Evolutionary conservation across 2,888 invertebrate species (phyloP), one percentile per base, ranked within the genome.

Genomic region (Dione vanillae): DNA sequence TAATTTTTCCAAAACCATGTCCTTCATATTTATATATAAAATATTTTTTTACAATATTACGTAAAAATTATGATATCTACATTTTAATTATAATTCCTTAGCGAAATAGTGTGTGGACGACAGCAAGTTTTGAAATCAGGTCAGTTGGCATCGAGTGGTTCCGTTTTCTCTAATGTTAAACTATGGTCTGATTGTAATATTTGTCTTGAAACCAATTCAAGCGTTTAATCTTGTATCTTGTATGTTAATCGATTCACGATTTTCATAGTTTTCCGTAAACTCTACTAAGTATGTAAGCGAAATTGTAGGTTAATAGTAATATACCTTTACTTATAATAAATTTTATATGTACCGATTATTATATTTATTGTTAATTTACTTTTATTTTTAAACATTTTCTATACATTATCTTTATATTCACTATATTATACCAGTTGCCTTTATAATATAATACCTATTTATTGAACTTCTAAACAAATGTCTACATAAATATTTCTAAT

Each of bases 61-160:
- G 5, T 27, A 27, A 3, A 27, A 27, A 27, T 27, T 27, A 27
- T 27, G 10, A 43, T n/a, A n/a, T n/a, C 27, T 27, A 45, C 37
- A 56, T n/a, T 27, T 45, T 6, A 45, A 43, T 61, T 61, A 61
- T 35, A 61, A 61, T 61, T 35, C 7, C 16, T 35, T 61, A 61
- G 6, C 27, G 10, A 12, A 61, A n/a, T n/a, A 45, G 61, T 45
- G 45, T 61, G 45, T 45, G n/a, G 16, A 61, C 27, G 61, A 45
- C 61, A 61, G 27, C 27, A 16, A 58, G 19, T 11, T 45, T 35
- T 45, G 61, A 45, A 45, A 45, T 27, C 45, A 45, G 61, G 45
- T 61, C 45, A 61, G 61, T 61, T 61, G 45, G 61, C 45, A 61
- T 35, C 27, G 43, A 45, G 61, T 61, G 20, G 14, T 45, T 16